Base-by-base conservation (phyloP, 2,888 invertebrate species). In the Polydrusus cervinus region DNA sequence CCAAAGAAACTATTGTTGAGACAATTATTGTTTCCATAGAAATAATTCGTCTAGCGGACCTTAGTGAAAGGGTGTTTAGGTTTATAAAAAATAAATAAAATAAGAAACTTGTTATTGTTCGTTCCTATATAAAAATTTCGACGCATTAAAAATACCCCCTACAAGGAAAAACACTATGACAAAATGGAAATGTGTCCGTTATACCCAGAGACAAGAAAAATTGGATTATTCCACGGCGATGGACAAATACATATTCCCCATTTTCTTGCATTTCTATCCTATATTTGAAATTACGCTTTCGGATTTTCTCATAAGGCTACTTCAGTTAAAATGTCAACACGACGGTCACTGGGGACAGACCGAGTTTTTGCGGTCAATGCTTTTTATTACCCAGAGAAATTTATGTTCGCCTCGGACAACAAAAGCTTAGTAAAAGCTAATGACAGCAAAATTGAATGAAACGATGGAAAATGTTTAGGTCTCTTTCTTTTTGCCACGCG, bases 211-310 rank as follows among this genome's bases (percentile, higher is more conserved):
- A 76, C 78, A 78, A 76, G 79, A 80, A 77, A 79, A 79, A 80
- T 79, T 74, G 71, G 77, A 80, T 79, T 76, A 78, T 79, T 78
- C 78, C 78, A 71, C 64, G 60, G 40, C 65, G 76, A 64, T 66
- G 80, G 77, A 78, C 79, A 80, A 76, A 79, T 78, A 77, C 79
- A 76, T 67, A 73, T 68, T 62, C 64, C 62, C 67, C 75, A 66
- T 74, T 71, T 74, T 72, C 72, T 74, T 74, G 74, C 74, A 80
- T 79, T 79, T 78, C 77, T 74, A 78, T 79, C 61, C 66, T 74
- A 77, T 80, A 78, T 80, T 78, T 79, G 78, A 79, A 78, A 80
- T 80, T 80, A 77, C 76, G 71, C 67, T 67, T 70, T 76, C 72
- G 68, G 78, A 76, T 76, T 76, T 79, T 80, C 79, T 80, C 78